Percentiles rank a stretch among this genome's conserved stretches.
Conservation (phyloP, 1,140 invertebrate species). For the Campoletis sonorensis region DNA sequence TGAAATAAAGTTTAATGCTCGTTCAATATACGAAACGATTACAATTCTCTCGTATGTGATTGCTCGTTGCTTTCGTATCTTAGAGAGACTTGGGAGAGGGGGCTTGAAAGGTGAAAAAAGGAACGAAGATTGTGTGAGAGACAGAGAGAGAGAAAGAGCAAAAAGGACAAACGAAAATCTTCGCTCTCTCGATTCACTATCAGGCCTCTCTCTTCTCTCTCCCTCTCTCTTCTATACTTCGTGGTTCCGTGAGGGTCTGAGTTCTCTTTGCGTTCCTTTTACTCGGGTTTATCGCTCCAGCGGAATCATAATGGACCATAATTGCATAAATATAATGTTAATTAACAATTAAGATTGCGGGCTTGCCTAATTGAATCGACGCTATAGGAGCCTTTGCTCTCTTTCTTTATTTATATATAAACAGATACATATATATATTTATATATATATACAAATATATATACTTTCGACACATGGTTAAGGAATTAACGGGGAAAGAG, state of each 20-base stretch:
- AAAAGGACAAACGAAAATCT: slow-evolving; percentile 12
- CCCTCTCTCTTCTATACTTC: slow-evolving; percentile 36
- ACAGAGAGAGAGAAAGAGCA: too few relatives aligned
- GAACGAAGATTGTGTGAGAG: slow-evolving; percentile 22
- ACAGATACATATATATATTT: too few relatives aligned
- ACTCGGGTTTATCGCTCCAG: slow-evolving; percentile 60
- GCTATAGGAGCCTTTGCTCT: neutral
- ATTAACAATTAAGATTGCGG: slow-evolving; percentile 71
- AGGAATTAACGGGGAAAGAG: slow-evolving; percentile 3
- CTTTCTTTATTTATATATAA: neutral
- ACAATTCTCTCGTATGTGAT: neutral
- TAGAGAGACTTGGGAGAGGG: neutral
- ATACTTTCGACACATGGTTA: slow-evolving; percentile 2
- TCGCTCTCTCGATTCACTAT: slow-evolving; percentile 52
- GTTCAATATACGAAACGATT: slow-evolving; percentile 12
- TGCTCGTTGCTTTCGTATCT: neutral
- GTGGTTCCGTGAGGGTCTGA: slow-evolving; percentile 6
- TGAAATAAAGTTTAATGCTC: slow-evolving; percentile 14
- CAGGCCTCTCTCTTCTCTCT: slow-evolving; percentile 56
- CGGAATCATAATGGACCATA: slow-evolving; percentile 67
- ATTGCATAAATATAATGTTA: slow-evolving; percentile 73
- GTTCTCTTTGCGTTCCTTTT: slow-evolving; percentile 42
- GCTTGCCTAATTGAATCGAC: slow-evolving; percentile 68
- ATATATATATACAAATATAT: neutral
- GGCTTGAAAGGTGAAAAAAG: slow-evolving; percentile 7